Evolutionary conservation across 2,113 vertebrate genomes (phyloP).

Genomic region (Sphaerodactylus townsendi): DNA sequence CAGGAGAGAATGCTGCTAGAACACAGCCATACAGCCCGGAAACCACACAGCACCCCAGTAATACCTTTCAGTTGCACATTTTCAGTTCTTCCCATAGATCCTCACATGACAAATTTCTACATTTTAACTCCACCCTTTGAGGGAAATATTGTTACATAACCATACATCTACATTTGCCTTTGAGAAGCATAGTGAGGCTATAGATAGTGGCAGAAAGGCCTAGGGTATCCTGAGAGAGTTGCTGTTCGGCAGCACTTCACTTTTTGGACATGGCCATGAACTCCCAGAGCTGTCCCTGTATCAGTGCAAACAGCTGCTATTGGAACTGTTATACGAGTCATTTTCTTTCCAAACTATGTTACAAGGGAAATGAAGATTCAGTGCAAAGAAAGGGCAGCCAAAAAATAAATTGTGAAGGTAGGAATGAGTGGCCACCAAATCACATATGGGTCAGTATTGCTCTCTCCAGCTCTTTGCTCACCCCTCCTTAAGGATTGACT

Average conservation of each 20-base stretch:
- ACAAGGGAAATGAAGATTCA: conserved; percentile 40
- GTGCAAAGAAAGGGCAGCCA: conserved; percentile 72
- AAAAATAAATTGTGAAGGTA: conserved; percentile 29
- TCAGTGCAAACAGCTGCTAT: conserved; percentile 55
- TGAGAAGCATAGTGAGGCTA: neutral
- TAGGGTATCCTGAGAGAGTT: neutral
- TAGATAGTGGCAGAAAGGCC: neutral
- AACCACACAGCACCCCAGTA: too few relatives aligned
- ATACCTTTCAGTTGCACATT: neutral
- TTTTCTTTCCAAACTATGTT: conserved; percentile 63
- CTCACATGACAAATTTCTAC: neutral
- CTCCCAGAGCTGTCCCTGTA: conserved; percentile 33
- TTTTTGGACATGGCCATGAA: conserved; percentile 41
- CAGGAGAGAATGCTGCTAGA: too few relatives aligned
- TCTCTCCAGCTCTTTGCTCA: conserved; percentile 39
- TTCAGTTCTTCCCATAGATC: neutral
- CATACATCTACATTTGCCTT: neutral
- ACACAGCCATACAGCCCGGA: too few relatives aligned
- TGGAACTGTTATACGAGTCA: conserved; percentile 11
- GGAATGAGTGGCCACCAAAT: neutral
- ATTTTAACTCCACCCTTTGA: neutral
- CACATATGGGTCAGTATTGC: conserved; percentile 33
- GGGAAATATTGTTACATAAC: neutral
- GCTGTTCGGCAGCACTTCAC: conserved; percentile 17
- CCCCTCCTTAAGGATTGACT: conserved; percentile 14